Evolutionary conservation across 2,797 vertebrate genomes (phyloP).

Genomic region (Darevskia mixta): DNA sequence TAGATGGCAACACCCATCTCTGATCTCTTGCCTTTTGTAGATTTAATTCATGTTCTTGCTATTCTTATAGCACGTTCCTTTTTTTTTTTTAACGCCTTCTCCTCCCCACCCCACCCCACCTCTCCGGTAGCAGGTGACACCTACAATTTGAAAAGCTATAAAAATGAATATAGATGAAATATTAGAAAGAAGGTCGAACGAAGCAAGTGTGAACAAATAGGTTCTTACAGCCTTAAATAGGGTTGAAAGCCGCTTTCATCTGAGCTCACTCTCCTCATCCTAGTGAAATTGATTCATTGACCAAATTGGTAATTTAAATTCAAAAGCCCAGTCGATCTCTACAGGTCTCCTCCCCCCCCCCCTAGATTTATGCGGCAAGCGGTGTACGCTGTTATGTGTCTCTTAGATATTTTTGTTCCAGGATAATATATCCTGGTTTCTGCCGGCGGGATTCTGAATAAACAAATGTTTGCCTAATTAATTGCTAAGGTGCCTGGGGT

Average conservation of each 20-base stretch:
- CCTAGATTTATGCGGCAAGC: slow-evolving; percentile 46
- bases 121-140: slow-evolving; percentile 32
- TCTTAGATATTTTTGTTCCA: slow-evolving; percentile 41
- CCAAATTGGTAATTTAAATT: slow-evolving; percentile 72
- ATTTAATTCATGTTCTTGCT: background rate
- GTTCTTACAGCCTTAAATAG: slow-evolving; percentile 47
- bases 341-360: background rate
- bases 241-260: slow-evolving; percentile 52
- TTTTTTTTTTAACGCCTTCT: background rate
- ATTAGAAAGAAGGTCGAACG: slow-evolving; percentile 34
- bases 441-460: slow-evolving; percentile 9
- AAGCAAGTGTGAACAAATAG: slow-evolving; percentile 57
- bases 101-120: background rate
- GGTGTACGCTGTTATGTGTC: slow-evolving; percentile 25
- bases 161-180: slow-evolving; percentile 65
- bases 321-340: slow-evolving; percentile 51
- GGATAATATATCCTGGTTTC: slow-evolving; percentile 46
- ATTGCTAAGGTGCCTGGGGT: slow-evolving; percentile 9
- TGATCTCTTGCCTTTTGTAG: slow-evolving; percentile 28
- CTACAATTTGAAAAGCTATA: slow-evolving; percentile 60
- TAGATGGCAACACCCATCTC: background rate
- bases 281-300: slow-evolving; percentile 64
- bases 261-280: slow-evolving; percentile 4
- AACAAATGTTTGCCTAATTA: slow-evolving; percentile 9
- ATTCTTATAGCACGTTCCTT: background rate